phyloP scores from a whole-genome alignment of 2,113 vertebrate species.

The Sula dactylatra region DNA sequence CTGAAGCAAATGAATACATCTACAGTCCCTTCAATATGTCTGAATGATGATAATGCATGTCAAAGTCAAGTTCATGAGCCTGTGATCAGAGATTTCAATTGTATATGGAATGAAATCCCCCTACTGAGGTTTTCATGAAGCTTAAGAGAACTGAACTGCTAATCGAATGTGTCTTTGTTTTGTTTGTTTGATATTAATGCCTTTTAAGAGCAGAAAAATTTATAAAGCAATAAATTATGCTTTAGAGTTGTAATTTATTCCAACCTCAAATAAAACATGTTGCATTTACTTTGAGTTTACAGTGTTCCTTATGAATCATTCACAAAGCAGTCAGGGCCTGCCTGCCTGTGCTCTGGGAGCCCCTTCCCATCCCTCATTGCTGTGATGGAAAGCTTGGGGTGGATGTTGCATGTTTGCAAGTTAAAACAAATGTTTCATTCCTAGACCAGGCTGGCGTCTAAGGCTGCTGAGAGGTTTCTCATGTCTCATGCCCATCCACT shows the following conservation, averaged over 20 bases:
- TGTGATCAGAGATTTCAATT: background rate
- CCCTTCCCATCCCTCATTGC: background rate
- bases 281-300: constrained; percentile 28
- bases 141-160: constrained; percentile 46
- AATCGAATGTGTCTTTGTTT: constrained; percentile 29
- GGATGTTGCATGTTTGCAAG: background rate
- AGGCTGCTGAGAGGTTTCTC: background rate
- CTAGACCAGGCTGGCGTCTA: background rate
- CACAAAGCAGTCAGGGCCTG: background rate
- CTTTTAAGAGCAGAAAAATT: constrained; percentile 40
- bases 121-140: constrained; percentile 4
- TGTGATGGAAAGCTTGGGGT: background rate
- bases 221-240: constrained; percentile 64
- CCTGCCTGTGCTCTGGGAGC: background rate
- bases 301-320: background rate
- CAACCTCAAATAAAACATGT: constrained; percentile 57
- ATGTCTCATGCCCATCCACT: rapidly evolving
- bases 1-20: background rate
- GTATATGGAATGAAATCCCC: background rate
- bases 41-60: background rate
- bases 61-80: constrained; percentile 3
- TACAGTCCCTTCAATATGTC: background rate
- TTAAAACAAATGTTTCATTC: background rate
- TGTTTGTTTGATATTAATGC: constrained; percentile 61
- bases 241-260: constrained; percentile 64